These are phyloP conservation scores for Nothobranchius furzeri DNA, from an alignment of 2,113 vertebrate genomes.

Conservation along the genomic window DNA sequence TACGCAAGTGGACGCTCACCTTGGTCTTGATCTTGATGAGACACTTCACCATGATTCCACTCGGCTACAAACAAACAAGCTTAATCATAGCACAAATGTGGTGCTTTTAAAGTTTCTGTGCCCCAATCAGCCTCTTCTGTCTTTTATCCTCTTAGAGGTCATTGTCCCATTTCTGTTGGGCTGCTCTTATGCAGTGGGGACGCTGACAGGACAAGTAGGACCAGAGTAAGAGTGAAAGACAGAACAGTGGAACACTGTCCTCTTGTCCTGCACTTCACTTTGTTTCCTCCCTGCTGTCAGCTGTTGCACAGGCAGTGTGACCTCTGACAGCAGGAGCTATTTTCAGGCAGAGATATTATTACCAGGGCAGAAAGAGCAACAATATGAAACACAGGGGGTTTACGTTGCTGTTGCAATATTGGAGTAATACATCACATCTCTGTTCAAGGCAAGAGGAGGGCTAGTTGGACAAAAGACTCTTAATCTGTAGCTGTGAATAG, in stretches of 20 bases:
- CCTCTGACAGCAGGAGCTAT: slow-evolving; percentile 71
- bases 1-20: slow-evolving; percentile 88
- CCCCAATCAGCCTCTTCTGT: not conserved
- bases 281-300: slow-evolving; percentile 32
- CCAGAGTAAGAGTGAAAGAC: slow-evolving; percentile 45
- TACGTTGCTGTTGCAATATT: slow-evolving; percentile 29
- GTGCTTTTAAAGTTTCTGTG: not conserved
- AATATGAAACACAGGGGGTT: slow-evolving; percentile 48
- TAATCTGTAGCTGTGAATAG: slow-evolving; percentile 6
- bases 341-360: slow-evolving; percentile 75
- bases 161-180: not conserved
- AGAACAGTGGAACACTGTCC: slow-evolving; percentile 58
- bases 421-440: slow-evolving; percentile 19
- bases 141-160: not conserved
- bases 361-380: slow-evolving; percentile 52
- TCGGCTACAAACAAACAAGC: not conserved
- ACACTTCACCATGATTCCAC: slow-evolving; percentile 87
- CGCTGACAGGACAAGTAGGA: slow-evolving; percentile 24
- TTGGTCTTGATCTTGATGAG: slow-evolving; percentile 89
- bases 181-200: slow-evolving; percentile 6
- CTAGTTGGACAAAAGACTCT: slow-evolving; percentile 16
- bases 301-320: slow-evolving; percentile 62
- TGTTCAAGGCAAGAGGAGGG: slow-evolving; percentile 8
- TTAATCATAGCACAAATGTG: not conserved
- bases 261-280: slow-evolving; percentile 33